These are phyloP conservation scores for Stegana nigrithorax DNA, from an alignment of 2,888 invertebrate genomes.

Conservation along the genomic window DNA sequence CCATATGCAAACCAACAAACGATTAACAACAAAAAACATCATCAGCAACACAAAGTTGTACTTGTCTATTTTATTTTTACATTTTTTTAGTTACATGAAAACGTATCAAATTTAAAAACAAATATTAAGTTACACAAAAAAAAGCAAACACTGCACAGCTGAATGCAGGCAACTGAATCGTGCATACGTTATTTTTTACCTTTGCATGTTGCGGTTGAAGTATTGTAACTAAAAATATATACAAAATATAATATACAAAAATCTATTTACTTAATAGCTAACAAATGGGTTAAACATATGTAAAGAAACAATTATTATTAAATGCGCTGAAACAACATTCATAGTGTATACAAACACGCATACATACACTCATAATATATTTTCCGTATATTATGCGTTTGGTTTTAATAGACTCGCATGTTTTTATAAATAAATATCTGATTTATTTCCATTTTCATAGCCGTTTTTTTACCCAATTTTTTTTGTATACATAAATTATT, in stretches of 20 bases:
- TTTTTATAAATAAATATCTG: conserved; percentile 26
- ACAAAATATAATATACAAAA: no score
- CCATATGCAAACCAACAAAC: no score
- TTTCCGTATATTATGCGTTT: no score
- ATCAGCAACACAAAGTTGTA: background rate
- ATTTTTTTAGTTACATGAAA: background rate
- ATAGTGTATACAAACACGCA: background rate
- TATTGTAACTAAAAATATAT: conserved; percentile 4
- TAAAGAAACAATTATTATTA: background rate
- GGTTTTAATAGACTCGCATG: no score
- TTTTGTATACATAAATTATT: conserved; percentile 36
- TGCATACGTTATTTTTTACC: no score
- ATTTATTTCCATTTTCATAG: no score
- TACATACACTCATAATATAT: background rate
- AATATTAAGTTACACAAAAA: background rate
- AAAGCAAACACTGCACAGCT: background rate
- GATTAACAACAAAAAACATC: background rate
- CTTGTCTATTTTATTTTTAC: background rate
- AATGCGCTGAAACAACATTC: background rate
- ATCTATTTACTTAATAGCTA: no score
- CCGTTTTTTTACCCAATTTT: no score
- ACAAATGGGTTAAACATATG: background rate
- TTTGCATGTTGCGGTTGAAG: background rate
- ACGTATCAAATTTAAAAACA: background rate
- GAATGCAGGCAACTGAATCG: background rate